phyloP scores from a whole-genome alignment of 1,140 invertebrate genomes.

The Drosophila kepulauana region DNA sequence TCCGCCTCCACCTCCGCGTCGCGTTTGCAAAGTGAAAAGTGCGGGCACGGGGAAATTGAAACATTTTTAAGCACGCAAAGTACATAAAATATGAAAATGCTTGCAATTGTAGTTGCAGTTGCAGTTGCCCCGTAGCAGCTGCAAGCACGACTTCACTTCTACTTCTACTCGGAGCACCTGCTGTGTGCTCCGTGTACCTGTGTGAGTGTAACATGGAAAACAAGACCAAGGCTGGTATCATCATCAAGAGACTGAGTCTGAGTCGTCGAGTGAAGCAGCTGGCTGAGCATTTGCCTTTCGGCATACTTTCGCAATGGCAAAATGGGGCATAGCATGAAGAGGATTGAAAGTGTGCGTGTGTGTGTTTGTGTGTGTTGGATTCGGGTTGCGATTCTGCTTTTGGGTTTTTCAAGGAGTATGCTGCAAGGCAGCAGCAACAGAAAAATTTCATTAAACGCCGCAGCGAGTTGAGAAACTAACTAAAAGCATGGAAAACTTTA shows the following conservation, averaged over 20 bases:
- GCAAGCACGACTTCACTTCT: constrained; percentile 20
- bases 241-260: constrained; percentile 35
- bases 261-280: constrained; percentile 26
- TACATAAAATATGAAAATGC: constrained; percentile 78
- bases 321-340: background rate
- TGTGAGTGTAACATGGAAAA: constrained; percentile 19
- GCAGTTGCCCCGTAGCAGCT: constrained; percentile 21
- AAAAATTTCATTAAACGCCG: constrained; percentile 76
- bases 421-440: constrained; percentile 17
- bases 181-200: constrained; percentile 8
- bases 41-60: constrained; percentile 42
- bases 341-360: background rate
- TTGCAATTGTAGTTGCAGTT: constrained; percentile 45
- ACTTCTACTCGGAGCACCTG: constrained; percentile 43
- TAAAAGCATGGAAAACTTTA: constrained; percentile 71
- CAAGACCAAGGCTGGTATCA: constrained; percentile 14
- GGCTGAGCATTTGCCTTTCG: constrained; percentile 49
- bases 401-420: background rate
- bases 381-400: constrained; percentile 8
- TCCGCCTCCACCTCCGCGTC: background rate
- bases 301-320: constrained; percentile 21
- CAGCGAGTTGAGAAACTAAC: constrained; percentile 53
- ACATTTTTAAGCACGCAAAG: constrained; percentile 79
- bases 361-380: too few species aligned
- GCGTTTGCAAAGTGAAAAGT: constrained; percentile 11